Base-by-base conservation (phyloP, 2,888 invertebrate species). In the Anthophora plumipes region DNA sequence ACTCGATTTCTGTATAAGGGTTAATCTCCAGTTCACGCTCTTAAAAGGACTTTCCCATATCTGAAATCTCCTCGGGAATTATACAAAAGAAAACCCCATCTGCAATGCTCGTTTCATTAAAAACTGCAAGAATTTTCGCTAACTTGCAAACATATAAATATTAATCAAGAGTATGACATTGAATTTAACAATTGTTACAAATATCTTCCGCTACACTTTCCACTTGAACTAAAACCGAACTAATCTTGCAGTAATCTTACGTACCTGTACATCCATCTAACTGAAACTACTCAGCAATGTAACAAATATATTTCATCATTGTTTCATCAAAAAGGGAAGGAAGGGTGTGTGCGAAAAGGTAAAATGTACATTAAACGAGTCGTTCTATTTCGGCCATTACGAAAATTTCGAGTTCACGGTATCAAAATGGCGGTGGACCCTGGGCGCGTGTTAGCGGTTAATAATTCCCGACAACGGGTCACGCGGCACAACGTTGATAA, bases 401-500 rank as follows among this genome's bases (percentile, higher is more conserved):
- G 68, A 73, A 67, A 67, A 67, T 73, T 59, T 50, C 57, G n/a
- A 41, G 46, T n/a, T 63, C 11, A 8, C 22, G 3, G 31, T 31
- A 61, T 43, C 20, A 41, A 63, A 55, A 43, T 17, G n/a, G 9
- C 46, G 7, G 48, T 17, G 14, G 43, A 14, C 8, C 14, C n/a
- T 31, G 14, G n/a, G n/a, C 14, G n/a, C 46, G 60, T 37, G 20
- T 25, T 48, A 55, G 17, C 48, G 60, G 37, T 67, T 67, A 50
- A 75, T 55, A 77, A 75, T 77, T 67, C 20, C 39, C 20, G 46
- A 20, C 31, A 61, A 61, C 50, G 31, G 39, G 20, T 25, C 43
- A 43, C 22, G 67, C 46, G 48, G 57, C n/a, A 22, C 46, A 37
- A 12, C 72, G 63, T 64, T 59, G 43, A 68, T 68, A 73, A 77